phyloP scores from a whole-genome alignment of 2,113 vertebrate species.

The Camelus dromedarius region DNA sequence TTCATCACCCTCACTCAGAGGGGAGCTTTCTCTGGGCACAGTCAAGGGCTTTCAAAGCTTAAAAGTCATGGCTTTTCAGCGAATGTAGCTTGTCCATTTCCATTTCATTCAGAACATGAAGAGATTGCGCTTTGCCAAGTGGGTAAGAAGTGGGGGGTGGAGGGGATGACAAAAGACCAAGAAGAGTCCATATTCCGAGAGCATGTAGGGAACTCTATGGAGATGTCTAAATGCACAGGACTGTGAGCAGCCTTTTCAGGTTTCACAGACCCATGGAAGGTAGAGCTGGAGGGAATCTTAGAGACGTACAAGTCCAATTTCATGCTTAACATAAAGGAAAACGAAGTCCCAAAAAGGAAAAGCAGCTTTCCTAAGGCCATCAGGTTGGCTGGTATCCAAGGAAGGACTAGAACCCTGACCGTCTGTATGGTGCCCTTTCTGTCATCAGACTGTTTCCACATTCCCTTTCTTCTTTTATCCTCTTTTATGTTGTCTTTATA shows the following conservation, averaged over 20 bases:
- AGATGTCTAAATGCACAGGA: not conserved
- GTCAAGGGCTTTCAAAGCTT: conserved; percentile 71
- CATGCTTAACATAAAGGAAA: not conserved
- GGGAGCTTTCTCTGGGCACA: conserved; percentile 50
- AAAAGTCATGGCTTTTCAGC: conserved; percentile 60
- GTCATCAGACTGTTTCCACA: not conserved
- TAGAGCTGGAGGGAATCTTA: not conserved
- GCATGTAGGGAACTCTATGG: not conserved
- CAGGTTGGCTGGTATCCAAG: not conserved
- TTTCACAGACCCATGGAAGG: not conserved
- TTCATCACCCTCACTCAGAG: conserved; percentile 31
- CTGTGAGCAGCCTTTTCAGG: not conserved
- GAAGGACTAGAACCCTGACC: not conserved
- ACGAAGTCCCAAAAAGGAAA: not conserved
- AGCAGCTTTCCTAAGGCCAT: not conserved
- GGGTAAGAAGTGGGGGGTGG: not conserved
- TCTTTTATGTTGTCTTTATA: not conserved
- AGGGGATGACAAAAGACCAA: not conserved
- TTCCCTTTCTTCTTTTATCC: not conserved
- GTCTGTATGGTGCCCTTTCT: not conserved
- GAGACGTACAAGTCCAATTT: not conserved
- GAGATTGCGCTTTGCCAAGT: conserved; percentile 61
- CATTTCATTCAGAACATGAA: conserved; percentile 63
- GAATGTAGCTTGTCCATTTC: conserved; percentile 53
- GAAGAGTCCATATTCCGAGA: not conserved